These are phyloP conservation scores for Lithobius niger DNA, from an alignment of 1,140 invertebrate genomes.

Conservation along the genomic window DNA sequence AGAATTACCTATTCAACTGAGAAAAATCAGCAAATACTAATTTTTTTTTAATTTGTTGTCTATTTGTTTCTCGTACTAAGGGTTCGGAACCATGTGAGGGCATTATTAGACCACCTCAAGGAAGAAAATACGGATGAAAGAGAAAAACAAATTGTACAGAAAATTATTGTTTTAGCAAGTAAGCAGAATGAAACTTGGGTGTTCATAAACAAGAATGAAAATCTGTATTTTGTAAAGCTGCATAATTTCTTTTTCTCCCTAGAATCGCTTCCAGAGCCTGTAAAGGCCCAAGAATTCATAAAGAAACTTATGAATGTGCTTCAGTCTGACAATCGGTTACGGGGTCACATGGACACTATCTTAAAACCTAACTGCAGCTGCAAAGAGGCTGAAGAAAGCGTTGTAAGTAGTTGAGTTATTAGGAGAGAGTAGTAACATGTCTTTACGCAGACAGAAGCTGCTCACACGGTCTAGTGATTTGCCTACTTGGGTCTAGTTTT, in stretches of 20 bases:
- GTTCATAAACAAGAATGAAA: too few species aligned
- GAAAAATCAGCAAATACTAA: constrained; percentile 5
- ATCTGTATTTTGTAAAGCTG: too few species aligned
- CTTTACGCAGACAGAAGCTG: too few species aligned
- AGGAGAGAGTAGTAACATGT: background rate
- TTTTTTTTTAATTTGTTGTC: too few species aligned
- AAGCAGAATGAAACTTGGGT: constrained; percentile 5
- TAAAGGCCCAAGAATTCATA: constrained; percentile 83
- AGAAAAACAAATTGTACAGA: constrained; percentile 15
- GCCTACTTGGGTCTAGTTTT: too few species aligned
- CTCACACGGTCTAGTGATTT: too few species aligned
- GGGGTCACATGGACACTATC: constrained; percentile 71
- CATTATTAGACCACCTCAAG: constrained; percentile 63
- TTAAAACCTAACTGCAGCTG: constrained; percentile 75
- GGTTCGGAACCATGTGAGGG: constrained; percentile 64
- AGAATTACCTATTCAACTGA: constrained; percentile 3
- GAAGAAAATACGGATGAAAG: constrained; percentile 17
- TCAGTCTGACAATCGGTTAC: constrained; percentile 56
- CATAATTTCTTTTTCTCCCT: background rate
- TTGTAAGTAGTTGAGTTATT: constrained; percentile 38
- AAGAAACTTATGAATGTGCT: constrained; percentile 75
- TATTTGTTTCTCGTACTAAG: constrained; percentile 29
- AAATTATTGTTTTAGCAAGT: constrained; percentile 19
- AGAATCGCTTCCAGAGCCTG: constrained; percentile 72
- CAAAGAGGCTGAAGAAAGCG: constrained; percentile 71